Conservation (phyloP, 2,888 invertebrate species). For the Catocala fraxini region DNA sequence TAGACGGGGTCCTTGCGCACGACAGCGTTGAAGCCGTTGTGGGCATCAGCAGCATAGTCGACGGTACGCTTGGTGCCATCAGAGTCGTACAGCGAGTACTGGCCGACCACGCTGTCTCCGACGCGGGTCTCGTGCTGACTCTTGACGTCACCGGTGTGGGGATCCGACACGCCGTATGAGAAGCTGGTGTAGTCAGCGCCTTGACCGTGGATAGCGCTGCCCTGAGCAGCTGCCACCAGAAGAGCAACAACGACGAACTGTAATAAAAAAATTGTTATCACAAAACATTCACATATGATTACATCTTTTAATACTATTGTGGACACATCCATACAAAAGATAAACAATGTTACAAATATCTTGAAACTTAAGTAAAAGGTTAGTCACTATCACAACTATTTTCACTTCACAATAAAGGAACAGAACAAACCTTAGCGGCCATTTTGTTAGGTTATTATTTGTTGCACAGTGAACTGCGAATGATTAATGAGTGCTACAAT, state of each 20-base stretch:
- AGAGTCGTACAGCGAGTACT: conserved; percentile 83
- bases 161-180: conserved; percentile 78
- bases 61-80: conserved; percentile 89
- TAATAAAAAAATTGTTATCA: conserved; percentile 42
- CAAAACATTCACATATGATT: not conserved
- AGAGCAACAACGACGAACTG: conserved; percentile 78
- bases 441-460: conserved; percentile 77
- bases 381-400: not conserved
- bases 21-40: conserved; percentile 85
- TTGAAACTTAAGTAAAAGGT: not conserved
- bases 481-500: conserved; percentile 70
- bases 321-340: no score
- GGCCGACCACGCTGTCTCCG: conserved; percentile 88
- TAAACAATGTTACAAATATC: not conserved
- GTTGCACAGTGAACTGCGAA: conserved; percentile 81
- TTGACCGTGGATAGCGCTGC: conserved; percentile 62
- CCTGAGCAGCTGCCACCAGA: conserved; percentile 73
- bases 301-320: no score
- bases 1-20: conserved; percentile 66
- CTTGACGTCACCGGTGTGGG: conserved; percentile 79
- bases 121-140: conserved; percentile 88
- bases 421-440: conserved; percentile 78
- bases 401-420: not conserved
- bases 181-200: conserved; percentile 66
- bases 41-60: conserved; percentile 85